These are phyloP conservation scores for Hyperoplus immaculatus DNA, from an alignment of 2,797 vertebrate species.

Conservation along the genomic window DNA sequence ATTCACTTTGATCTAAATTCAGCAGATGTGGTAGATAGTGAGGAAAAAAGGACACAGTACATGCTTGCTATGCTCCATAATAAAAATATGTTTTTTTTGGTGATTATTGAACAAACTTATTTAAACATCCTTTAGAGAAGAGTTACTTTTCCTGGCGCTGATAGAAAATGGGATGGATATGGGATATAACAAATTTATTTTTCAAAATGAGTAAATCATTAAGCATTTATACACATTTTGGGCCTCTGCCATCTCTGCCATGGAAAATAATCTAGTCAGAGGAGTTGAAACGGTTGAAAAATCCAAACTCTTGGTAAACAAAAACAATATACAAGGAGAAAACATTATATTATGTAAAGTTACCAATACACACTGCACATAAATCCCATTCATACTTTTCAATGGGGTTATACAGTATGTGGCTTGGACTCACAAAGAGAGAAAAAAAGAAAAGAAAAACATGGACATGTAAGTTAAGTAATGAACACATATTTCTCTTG, in stretches of 20 bases:
- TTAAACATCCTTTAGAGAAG: background rate
- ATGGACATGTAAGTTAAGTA: background rate
- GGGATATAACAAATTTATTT: too few species aligned
- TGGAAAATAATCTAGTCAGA: background rate
- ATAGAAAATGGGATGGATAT: too few species aligned
- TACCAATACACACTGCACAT: background rate
- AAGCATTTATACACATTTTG: background rate
- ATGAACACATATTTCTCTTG: background rate
- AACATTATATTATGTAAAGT: background rate
- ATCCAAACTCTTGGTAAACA: background rate
- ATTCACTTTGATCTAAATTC: constrained; percentile 10
- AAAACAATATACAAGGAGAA: too few species aligned
- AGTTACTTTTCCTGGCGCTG: background rate
- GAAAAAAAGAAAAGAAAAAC: background rate
- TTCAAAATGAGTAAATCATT: too few species aligned
- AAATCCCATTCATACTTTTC: background rate
- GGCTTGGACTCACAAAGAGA: background rate
- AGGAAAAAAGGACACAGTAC: background rate
- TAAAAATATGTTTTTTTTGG: background rate
- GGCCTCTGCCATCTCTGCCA: background rate
- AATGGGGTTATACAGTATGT: background rate
- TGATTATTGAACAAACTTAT: background rate
- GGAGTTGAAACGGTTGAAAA: background rate
- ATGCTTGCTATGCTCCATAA: too few species aligned
- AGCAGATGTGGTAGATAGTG: background rate